phyloP scores from a whole-genome alignment of 1,140 invertebrate species.

The Gyrodactylus salaris region DNA sequence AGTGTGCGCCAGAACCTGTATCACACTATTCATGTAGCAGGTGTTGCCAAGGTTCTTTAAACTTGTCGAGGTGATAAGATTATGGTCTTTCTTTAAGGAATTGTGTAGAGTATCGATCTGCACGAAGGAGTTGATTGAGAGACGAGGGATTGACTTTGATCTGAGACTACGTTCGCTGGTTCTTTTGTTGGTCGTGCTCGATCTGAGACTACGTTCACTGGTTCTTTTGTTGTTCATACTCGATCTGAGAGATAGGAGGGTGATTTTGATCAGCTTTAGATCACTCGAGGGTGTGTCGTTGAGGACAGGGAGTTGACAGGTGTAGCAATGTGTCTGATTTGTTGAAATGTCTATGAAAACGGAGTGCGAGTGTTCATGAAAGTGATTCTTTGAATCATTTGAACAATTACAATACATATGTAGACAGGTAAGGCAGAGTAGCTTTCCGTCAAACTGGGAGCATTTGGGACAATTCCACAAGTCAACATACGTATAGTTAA shows the following conservation, averaged over 20 bases:
- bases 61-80: slow-evolving; percentile 16
- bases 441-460: not conserved
- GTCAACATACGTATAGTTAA: not conserved
- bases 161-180: not conserved
- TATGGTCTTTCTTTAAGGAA: too few species aligned
- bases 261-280: not conserved
- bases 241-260: not conserved
- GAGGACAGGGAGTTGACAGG: not conserved
- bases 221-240: not conserved
- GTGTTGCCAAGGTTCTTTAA: slow-evolving; percentile 21
- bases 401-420: not conserved
- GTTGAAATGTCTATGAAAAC: not conserved
- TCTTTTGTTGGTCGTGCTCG: too few species aligned
- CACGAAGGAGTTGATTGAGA: too few species aligned
- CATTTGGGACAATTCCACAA: not conserved
- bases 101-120: too few species aligned
- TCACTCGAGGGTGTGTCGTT: not conserved
- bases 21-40: slow-evolving; percentile 21
- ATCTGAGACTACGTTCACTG: too few species aligned
- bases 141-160: too few species aligned
- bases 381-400: not conserved
- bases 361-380: not conserved
- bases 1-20: slow-evolving; percentile 24
- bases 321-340: not conserved
- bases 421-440: not conserved